Percentiles rank a stretch among this genome's conserved stretches.
These are phyloP conservation scores for Heliangelus exortis DNA, from an alignment of 2,797 vertebrate species.

Conservation along the genomic window DNA sequence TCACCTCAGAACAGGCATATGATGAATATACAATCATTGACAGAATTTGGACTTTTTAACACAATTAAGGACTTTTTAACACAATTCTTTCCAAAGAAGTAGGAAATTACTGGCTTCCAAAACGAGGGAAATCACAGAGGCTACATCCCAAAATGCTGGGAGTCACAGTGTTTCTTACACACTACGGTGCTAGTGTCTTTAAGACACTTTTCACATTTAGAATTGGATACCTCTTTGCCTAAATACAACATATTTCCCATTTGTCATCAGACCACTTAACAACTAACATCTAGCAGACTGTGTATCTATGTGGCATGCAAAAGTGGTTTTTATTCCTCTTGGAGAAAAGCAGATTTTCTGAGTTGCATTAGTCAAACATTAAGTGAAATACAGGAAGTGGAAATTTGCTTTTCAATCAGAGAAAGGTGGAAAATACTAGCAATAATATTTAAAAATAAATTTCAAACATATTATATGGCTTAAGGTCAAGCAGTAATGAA, in stretches of 20 bases:
- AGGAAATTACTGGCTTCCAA: background rate
- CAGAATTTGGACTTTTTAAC: background rate
- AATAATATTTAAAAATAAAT: background rate
- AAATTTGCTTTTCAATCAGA: background rate
- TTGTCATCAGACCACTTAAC: fast-evolving
- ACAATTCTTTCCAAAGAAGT: background rate
- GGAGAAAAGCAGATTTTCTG: background rate
- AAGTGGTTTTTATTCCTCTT: background rate
- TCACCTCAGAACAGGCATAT: background rate
- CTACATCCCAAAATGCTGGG: background rate
- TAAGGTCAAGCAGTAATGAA: background rate
- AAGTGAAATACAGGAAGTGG: background rate
- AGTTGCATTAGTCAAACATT: background rate
- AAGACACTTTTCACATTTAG: background rate
- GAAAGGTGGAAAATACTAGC: background rate
- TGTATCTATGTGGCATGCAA: background rate
- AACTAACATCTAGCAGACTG: background rate
- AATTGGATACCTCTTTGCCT: background rate
- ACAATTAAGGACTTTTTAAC: background rate
- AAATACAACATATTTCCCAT: background rate
- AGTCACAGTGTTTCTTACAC: background rate
- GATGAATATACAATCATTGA: background rate
- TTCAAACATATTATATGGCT: background rate
- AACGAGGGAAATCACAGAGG: background rate
- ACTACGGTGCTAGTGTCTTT: background rate